Evolutionary conservation across 2,113 vertebrate species (phyloP).

Genomic region (Cochlearius cochlearius): DNA sequence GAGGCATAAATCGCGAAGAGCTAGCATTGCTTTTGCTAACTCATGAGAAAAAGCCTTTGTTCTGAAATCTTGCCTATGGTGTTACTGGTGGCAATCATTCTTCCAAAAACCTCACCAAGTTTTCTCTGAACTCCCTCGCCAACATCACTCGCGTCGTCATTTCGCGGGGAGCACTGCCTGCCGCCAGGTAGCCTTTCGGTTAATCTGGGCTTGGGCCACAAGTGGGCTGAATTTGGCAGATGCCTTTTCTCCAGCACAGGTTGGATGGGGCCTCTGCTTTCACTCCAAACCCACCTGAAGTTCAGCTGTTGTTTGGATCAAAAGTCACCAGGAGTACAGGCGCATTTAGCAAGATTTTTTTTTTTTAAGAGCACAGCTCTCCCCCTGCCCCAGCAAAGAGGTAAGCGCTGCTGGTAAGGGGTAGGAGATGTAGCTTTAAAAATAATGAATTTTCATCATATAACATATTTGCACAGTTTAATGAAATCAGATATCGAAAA

Average conservation of each 20-base stretch:
- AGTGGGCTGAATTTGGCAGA: too few relatives aligned
- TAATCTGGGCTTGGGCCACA: not conserved
- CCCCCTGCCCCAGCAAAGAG: not conserved
- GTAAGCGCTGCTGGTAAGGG: not conserved
- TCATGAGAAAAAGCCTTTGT: constrained; percentile 60
- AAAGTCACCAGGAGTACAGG: not conserved
- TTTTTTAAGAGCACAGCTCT: not conserved
- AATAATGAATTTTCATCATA: not conserved
- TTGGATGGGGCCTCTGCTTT: not conserved
- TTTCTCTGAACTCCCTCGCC: not conserved
- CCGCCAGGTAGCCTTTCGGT: not conserved
- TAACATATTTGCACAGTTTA: not conserved
- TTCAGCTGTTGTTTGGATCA: not conserved
- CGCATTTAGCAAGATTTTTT: not conserved
- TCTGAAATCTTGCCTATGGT: constrained; percentile 25
- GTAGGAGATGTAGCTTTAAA: not conserved
- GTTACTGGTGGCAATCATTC: not conserved
- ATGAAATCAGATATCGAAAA: not conserved
- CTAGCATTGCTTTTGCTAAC: constrained; percentile 41
- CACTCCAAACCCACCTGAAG: not conserved
- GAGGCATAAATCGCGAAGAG: not conserved
- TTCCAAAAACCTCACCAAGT: not conserved
- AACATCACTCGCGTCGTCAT: not conserved
- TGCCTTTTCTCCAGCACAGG: not conserved
- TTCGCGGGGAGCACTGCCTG: not conserved